These are phyloP conservation scores for Strigops habroptila DNA, from an alignment of 2,113 vertebrate genomes.

Conservation along the genomic window DNA sequence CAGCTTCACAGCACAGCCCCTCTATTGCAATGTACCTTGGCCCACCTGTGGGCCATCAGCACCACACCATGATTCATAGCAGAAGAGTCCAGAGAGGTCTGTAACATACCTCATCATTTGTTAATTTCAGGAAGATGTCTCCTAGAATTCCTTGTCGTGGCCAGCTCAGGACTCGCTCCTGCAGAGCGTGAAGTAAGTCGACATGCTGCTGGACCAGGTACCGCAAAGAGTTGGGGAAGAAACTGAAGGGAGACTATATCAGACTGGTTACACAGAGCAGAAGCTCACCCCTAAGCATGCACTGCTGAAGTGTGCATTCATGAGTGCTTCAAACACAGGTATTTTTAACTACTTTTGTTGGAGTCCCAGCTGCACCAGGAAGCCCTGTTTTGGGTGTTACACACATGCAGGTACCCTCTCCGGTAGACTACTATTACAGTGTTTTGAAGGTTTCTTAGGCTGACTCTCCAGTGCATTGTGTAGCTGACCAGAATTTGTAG, in stretches of 20 bases:
- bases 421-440: background rate
- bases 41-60: background rate
- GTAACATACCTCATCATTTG: constrained; percentile 87
- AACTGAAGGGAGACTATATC: constrained; percentile 68
- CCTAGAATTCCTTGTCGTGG: constrained; percentile 95
- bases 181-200: constrained; percentile 90
- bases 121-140: constrained; percentile 94
- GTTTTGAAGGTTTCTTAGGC: background rate
- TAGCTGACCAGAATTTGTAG: background rate
- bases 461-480: background rate
- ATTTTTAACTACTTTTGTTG: background rate
- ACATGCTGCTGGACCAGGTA: constrained; percentile 96
- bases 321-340: background rate
- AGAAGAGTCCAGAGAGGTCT: background rate
- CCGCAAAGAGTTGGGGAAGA: constrained; percentile 90
- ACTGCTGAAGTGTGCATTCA: background rate
- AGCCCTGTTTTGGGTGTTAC: background rate
- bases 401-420: background rate
- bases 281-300: background rate
- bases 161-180: constrained; percentile 90
- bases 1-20: background rate
- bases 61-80: background rate
- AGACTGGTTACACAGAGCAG: constrained; percentile 12
- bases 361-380: background rate
- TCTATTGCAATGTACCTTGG: background rate